phyloP scores from a whole-genome alignment of 2,888 invertebrate genomes.

The Heliconius cydno region DNA sequence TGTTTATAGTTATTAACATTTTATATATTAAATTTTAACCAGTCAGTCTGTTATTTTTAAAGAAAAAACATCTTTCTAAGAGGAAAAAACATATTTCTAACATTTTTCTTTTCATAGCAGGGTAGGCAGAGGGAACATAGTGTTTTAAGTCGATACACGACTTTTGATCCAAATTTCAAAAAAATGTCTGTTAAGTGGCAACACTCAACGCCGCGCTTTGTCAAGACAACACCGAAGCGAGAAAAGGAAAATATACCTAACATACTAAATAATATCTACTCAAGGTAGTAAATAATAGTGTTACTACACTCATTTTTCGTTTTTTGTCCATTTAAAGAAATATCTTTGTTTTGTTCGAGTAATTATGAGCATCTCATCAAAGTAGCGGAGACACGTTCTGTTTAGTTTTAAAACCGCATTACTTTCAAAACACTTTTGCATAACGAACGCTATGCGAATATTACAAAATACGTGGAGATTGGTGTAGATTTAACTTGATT shows the following conservation, averaged over 20 bases:
- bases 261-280: neutral
- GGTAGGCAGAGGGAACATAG: too few relatives aligned
- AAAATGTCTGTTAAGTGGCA: neutral
- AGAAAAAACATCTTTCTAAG: neutral
- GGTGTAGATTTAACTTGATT: slow-evolving; percentile 10
- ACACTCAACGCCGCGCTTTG: neutral
- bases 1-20: too few relatives aligned
- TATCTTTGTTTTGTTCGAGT: neutral
- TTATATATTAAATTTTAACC: neutral
- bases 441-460: slow-evolving; percentile 41
- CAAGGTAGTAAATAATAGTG: neutral
- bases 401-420: slow-evolving; percentile 49
- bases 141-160: too few relatives aligned
- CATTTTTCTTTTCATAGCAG: neutral
- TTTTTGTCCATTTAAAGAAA: neutral
- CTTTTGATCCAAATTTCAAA: neutral
- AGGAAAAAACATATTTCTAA: neutral
- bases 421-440: slow-evolving; percentile 40
- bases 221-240: neutral
- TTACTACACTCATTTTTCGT: neutral
- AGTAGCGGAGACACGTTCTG: slow-evolving; percentile 64
- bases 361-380: slow-evolving; percentile 26
- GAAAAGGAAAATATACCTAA: neutral
- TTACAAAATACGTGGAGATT: slow-evolving; percentile 25
- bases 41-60: neutral